Evolutionary conservation across 2,888 invertebrate genomes (phyloP).

Genomic region (Rotaria sp.): DNA sequence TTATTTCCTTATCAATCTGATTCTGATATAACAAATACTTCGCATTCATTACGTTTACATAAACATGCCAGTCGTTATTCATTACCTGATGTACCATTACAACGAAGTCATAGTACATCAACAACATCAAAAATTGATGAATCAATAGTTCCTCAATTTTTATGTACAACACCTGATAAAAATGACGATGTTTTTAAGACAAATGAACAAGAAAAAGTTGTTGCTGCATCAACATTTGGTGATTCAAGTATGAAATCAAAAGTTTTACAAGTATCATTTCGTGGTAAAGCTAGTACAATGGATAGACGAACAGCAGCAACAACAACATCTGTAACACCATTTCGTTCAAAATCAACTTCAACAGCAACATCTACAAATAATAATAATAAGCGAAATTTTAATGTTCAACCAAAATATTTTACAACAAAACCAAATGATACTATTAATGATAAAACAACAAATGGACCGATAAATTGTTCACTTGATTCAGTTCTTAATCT

Average conservation of each 20-base stretch:
- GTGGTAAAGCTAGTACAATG: slow-evolving; percentile 36
- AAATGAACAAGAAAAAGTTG: background rate
- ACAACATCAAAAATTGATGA: background rate
- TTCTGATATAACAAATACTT: background rate
- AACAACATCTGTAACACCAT: background rate
- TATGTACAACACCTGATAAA: background rate
- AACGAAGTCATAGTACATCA: background rate
- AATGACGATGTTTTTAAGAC: background rate
- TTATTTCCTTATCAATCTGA: slow-evolving; percentile 6
- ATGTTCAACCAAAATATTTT: background rate
- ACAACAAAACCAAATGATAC: background rate
- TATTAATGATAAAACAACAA: background rate
- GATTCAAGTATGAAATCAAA: slow-evolving; percentile 38
- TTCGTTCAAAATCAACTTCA: background rate
- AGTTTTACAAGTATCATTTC: slow-evolving; percentile 38
- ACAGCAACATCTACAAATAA: background rate
- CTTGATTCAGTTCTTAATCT: slow-evolving; percentile 14
- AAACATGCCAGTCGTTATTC: slow-evolving; percentile 7
- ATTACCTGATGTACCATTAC: slow-evolving; percentile 20
- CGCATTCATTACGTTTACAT: background rate
- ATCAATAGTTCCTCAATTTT: background rate
- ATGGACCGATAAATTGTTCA: background rate
- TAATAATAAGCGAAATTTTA: background rate
- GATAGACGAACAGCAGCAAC: slow-evolving; percentile 24
- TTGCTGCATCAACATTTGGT: slow-evolving; percentile 2